Evolutionary conservation across 2,113 vertebrate genomes (phyloP).

Genomic region (Cyphomyrus plagiostoma): DNA sequence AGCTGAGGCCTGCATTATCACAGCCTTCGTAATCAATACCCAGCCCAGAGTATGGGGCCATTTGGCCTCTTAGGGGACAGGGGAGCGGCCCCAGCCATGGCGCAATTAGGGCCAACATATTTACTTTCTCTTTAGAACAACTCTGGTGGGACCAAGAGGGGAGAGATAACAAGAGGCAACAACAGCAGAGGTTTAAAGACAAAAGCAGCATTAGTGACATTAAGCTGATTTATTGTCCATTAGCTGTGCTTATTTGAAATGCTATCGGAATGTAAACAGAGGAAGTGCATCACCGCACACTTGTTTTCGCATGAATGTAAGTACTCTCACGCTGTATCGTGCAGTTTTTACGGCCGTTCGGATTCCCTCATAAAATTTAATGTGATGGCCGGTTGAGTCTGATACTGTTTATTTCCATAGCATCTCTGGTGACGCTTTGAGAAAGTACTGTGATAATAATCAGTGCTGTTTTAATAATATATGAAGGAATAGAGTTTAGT

Average conservation of each 20-base stretch:
- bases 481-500: neutral
- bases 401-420: slow-evolving; percentile 4
- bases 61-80: slow-evolving; percentile 34
- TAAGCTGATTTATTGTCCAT: neutral
- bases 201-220: slow-evolving; percentile 4
- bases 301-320: neutral
- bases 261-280: neutral
- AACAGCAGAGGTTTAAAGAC: slow-evolving; percentile 21
- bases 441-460: neutral
- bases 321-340: no score
- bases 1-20: slow-evolving; percentile 61
- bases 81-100: slow-evolving; percentile 18
- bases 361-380: neutral
- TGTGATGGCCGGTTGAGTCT: neutral
- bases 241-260: neutral
- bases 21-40: slow-evolving; percentile 54
- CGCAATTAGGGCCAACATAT: slow-evolving; percentile 40
- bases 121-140: slow-evolving; percentile 20
- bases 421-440: neutral
- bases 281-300: neutral
- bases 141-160: slow-evolving; percentile 21
- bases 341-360: neutral
- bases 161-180: slow-evolving; percentile 13
- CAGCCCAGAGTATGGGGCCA: slow-evolving; percentile 28
- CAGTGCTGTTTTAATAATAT: neutral